Evolutionary conservation across 2,113 vertebrate genomes (phyloP), one percentile per base, ranked within the genome.

Genomic region (Rhinolophus sinicus): DNA sequence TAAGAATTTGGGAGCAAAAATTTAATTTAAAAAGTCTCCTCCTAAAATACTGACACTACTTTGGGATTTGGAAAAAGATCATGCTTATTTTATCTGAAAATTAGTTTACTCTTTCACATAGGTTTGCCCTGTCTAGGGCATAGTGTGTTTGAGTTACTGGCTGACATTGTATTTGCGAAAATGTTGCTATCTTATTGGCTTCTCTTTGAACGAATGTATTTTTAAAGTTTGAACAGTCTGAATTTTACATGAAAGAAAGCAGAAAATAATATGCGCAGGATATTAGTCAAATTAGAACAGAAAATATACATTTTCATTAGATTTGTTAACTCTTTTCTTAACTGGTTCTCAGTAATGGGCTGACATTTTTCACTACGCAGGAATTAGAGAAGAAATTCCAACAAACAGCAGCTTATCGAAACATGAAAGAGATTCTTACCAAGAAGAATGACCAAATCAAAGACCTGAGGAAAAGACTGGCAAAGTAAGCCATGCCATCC

Each of bases 371-470:
- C 0, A 35, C 87, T 91, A 3, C 18, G 14, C 88, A 99, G 99
- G 99, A 99, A 81, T 89, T 99, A 84, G 99, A 99, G 54, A 99
- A 99, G 97, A 99, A 99, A 97, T 99, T 99, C 96, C 99, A 99
- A 96, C 99, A 99, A 98, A 99, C 99, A 6, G 98, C 99, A 75
- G 99, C 99, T 2, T 99, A 99, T 92, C 99, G 99, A 91, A 99
- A 99, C 98, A 99, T 99, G 99, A 99, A 99, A 94, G 99, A 99
- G 97, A 99, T 99, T 86, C 99, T 99, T 6, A 99, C 98, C 58
- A 99, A 99, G 98, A 99, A 99, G 98, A 99, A 99, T 0, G 99
- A 99, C 19, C 99, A 99, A 97, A 99, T 99, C 95, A 99, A 99
- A 98, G 99, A 99, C 3, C 98, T 99, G 24, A 98, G 99, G 67